Conservation (phyloP, 2,797 vertebrate species). For the Acestrorhynchus altus region DNA sequence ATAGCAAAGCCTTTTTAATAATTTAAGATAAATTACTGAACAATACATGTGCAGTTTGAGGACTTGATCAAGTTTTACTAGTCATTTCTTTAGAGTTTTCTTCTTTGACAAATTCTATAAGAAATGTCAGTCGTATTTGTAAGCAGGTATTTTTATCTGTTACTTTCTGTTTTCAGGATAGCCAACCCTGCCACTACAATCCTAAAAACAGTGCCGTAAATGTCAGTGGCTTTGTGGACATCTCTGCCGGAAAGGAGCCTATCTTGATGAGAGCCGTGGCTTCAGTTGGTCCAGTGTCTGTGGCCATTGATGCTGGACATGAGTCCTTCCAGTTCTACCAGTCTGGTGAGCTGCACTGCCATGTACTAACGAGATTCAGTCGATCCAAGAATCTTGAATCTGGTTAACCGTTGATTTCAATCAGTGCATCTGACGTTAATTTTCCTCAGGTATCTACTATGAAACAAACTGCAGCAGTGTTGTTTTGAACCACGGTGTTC, state of each 20-base stretch:
- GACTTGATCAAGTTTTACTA: too few relatives aligned
- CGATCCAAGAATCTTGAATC: too few relatives aligned
- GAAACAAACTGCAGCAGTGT: constrained; percentile 91
- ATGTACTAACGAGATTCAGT: too few relatives aligned
- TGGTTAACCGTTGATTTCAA: too few relatives aligned
- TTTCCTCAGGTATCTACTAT: constrained; percentile 87
- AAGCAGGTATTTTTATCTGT: too few relatives aligned
- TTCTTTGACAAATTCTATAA: too few relatives aligned
- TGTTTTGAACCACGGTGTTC: constrained; percentile 91
- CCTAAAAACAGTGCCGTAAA: constrained; percentile 82
- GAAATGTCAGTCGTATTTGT: not conserved
- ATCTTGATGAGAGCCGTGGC: constrained; percentile 89
- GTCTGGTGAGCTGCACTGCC: constrained; percentile 74
- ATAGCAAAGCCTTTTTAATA: too few relatives aligned
- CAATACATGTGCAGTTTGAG: too few relatives aligned
- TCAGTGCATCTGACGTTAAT: not conserved
- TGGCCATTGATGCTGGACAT: constrained; percentile 89
- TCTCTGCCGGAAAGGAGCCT: constrained; percentile 82
- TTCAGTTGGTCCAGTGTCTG: constrained; percentile 87
- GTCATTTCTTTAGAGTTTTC: too few relatives aligned
- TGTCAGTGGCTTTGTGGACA: constrained; percentile 86
- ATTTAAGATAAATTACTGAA: too few relatives aligned
- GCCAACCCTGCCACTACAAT: constrained; percentile 84
- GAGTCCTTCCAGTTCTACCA: constrained; percentile 91
- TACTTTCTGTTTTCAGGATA: constrained; percentile 73